phyloP scores from a whole-genome alignment of 2,888 invertebrate species.

The Piscicola geometra region DNA sequence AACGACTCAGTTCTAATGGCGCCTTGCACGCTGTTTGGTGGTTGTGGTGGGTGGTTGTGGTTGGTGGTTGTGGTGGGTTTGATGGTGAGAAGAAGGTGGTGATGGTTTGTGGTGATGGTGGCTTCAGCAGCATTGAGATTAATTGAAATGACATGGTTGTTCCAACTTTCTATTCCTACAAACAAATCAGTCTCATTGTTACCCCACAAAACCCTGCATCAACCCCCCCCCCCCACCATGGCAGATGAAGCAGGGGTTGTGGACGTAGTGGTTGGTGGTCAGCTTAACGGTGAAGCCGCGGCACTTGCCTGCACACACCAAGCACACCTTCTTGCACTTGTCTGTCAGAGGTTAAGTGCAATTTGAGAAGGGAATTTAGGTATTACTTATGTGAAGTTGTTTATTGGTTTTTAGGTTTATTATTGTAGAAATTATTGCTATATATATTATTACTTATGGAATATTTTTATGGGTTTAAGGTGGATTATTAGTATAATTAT shows the following conservation, averaged over 20 bases:
- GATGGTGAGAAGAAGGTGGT: too few species aligned
- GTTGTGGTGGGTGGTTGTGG: too few species aligned
- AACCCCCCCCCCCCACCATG: too few species aligned
- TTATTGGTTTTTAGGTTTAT: background rate
- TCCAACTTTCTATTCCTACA: too few species aligned
- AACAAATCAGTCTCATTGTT: too few species aligned
- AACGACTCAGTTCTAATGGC: background rate
- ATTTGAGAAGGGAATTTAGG: background rate
- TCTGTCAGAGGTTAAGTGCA: background rate
- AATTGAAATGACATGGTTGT: too few species aligned
- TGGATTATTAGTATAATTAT: too few species aligned
- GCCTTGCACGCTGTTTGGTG: background rate
- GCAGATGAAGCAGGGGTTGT: slow-evolving; percentile 1
- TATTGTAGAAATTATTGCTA: background rate
- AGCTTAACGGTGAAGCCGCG: background rate
- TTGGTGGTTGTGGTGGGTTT: too few species aligned
- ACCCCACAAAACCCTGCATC: too few species aligned
- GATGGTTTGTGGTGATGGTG: too few species aligned
- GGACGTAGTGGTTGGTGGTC: slow-evolving; percentile 4
- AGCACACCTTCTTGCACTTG: background rate
- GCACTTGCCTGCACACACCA: slow-evolving; percentile 2
- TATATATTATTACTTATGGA: too few species aligned
- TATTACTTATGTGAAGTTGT: background rate
- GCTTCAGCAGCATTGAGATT: background rate
- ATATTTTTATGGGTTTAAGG: too few species aligned